A percentile compares a stretch with the other conserved stretches of the same genome.
These are phyloP conservation scores for Brachyhypopomus occidentalis DNA, from an alignment of 2,113 vertebrate species.

Conservation along the genomic window DNA sequence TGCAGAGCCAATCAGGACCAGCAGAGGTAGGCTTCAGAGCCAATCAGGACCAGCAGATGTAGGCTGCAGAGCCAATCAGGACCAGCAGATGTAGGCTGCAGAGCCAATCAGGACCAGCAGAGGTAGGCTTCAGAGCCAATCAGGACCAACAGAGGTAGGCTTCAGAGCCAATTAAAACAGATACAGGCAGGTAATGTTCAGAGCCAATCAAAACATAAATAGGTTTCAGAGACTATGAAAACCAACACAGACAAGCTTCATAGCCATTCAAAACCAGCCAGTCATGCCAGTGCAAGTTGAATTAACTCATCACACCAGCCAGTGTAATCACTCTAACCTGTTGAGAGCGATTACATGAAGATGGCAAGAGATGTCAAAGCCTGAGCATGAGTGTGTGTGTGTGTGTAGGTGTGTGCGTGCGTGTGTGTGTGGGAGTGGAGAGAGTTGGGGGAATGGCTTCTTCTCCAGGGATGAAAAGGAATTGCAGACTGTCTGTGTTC, in stretches of 20 bases:
- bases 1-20: too few species aligned
- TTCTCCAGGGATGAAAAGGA: neutral
- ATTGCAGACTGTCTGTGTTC: neutral
- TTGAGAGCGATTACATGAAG: neutral
- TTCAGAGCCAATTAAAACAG: conserved; percentile 53
- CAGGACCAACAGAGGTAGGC: too few species aligned
- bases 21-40: too few species aligned
- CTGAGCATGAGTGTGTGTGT: neutral
- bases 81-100: conserved; percentile 71
- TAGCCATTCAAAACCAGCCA: too few species aligned
- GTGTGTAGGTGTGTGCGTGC: neutral
- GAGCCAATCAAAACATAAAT: too few species aligned
- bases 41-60: conserved; percentile 66
- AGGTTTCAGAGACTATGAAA: too few species aligned
- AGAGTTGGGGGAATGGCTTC: neutral
- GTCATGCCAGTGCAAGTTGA: neutral
- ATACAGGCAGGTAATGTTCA: conserved; percentile 65
- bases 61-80: too few species aligned
- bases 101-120: neutral
- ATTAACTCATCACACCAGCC: neutral
- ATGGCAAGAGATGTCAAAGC: neutral
- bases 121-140: conserved; percentile 45
- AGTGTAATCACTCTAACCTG: neutral
- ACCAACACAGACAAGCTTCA: too few species aligned
- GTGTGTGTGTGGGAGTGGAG: neutral